A percentile compares a stretch with the other conserved stretches of the same genome.
Conservation (phyloP, 1,140 invertebrate species). For the Maniola jurtina region DNA sequence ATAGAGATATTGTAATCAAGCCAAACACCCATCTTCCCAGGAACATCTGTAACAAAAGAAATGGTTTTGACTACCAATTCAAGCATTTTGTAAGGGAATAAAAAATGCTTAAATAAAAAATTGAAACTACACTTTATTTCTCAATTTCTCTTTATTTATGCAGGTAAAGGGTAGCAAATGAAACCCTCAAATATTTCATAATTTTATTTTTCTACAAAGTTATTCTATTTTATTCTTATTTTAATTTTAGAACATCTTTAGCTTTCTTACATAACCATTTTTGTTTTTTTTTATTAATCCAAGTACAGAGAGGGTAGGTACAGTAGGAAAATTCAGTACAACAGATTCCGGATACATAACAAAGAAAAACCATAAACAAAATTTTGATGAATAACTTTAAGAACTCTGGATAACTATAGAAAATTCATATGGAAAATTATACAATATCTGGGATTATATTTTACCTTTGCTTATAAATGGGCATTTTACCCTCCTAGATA, state of each 20-base stretch:
- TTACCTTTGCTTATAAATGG: too few species aligned
- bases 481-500: too few species aligned
- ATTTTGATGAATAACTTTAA: too few species aligned
- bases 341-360: background rate
- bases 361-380: background rate
- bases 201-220: conserved; percentile 53
- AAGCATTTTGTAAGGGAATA: conserved; percentile 17
- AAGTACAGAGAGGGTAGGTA: conserved; percentile 30
- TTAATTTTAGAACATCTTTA: background rate
- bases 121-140: conserved; percentile 72
- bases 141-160: conserved; percentile 69
- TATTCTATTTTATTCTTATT: conserved; percentile 16
- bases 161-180: conserved; percentile 67
- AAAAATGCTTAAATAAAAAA: conserved; percentile 49
- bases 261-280: background rate
- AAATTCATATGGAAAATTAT: too few species aligned
- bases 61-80: conserved; percentile 38
- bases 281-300: conserved; percentile 32
- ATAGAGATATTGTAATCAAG: conserved; percentile 41
- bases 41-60: conserved; percentile 69
- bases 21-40: conserved; percentile 45
- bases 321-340: conserved; percentile 35
- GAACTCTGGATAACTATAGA: too few species aligned
- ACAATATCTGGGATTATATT: too few species aligned
- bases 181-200: conserved; percentile 68